Evolutionary conservation across 2,888 invertebrate species (phyloP), one percentile per base, ranked within the genome.

Genomic region (Cataglyphis cursor): DNA sequence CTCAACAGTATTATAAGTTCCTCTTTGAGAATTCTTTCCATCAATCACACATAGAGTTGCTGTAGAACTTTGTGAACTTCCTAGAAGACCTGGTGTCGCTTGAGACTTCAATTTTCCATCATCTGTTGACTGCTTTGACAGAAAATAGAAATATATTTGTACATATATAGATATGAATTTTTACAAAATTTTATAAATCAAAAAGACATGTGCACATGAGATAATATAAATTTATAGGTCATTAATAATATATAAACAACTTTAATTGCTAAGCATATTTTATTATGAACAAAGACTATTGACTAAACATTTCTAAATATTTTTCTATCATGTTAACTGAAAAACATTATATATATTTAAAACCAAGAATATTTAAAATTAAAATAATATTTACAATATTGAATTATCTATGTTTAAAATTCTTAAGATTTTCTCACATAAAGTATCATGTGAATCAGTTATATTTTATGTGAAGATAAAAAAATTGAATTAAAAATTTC

Each of bases 1-100:
- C 83, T 96, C 96, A 12, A 95, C 85, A 64, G 89, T 93, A 12
- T 92, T 87, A 51, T 91, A 92, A 9, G 9, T 10, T 24, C 92
- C 87, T 87, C 92, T 92, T 44, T 91, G 92, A 59, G 93, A 91
- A 78, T 81, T 88, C 86, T 94, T 94, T 28, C 87, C 89, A 59
- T 94, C 94, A n/a, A 88, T 68, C 28, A 88, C 87, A 4, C 93
- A 92, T 21, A 93, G 82, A 82, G 90, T 93, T 3, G 91, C 91
- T 62, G 92, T 80, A 1, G 93, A 90, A 83, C 87, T 91, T 82
- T 93, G 94, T 15, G 94, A 90, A 83, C 68, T 92, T 73, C 93
- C 92, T 57, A 94, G 82, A 66, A 94, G 90, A 82, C 92, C 93
- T 61, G 94, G 91, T 6, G 94, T 91, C 15, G 92, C 88, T 86